These are phyloP conservation scores for Achroia grisella DNA, from an alignment of 1,140 invertebrate species.

Conservation along the genomic window DNA sequence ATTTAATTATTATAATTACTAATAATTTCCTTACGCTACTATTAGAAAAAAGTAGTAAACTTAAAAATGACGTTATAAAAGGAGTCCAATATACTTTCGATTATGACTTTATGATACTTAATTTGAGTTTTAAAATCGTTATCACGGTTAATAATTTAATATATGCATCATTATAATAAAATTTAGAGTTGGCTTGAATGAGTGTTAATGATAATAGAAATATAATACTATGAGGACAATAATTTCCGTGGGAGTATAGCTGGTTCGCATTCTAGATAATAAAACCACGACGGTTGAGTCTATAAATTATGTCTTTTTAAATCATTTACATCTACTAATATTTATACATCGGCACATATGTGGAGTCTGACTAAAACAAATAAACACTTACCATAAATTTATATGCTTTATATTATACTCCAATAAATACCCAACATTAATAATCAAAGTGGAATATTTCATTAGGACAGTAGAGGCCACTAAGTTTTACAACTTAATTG, in stretches of 20 bases:
- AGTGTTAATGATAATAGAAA: background rate
- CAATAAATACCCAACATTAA: conserved; percentile 52
- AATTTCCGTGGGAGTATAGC: background rate
- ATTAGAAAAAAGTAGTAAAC: background rate
- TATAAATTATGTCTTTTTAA: background rate
- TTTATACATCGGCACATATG: conserved; percentile 4
- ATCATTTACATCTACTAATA: background rate
- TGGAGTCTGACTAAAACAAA: conserved; percentile 16
- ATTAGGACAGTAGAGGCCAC: conserved; percentile 55
- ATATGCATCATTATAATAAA: too few species aligned
- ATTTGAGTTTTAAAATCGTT: conserved; percentile 26
- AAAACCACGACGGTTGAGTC: background rate
- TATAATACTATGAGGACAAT: conserved; percentile 8
- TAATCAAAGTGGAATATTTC: conserved; percentile 61
- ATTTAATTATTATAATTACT: too few species aligned
- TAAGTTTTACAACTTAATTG: conserved; percentile 69
- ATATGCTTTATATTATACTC: conserved; percentile 34
- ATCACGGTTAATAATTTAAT: background rate
- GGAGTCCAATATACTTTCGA: conserved; percentile 27
- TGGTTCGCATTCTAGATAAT: background rate
- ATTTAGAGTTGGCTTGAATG: too few species aligned
- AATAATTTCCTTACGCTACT: conserved; percentile 33
- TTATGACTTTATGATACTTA: conserved; percentile 47
- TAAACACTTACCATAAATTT: conserved; percentile 36
- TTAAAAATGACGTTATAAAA: too few species aligned